Evolutionary conservation across 1,140 invertebrate genomes (phyloP), one percentile per base, ranked within the genome.

Genomic region (Plectus sambesii): DNA sequence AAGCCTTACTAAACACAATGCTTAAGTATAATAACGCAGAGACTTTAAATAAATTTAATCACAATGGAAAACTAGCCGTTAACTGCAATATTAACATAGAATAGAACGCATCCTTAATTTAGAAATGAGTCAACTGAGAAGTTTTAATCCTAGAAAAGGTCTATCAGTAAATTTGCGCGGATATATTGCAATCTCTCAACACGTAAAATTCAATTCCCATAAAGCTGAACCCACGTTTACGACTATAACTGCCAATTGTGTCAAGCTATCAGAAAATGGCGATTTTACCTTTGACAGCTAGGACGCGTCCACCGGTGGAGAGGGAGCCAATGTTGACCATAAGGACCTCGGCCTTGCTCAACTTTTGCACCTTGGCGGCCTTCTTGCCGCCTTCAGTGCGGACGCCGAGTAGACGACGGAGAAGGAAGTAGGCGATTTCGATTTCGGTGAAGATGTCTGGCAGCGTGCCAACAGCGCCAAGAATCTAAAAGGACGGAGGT

Each of bases 331-430:
- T 99, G 73, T 99, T 99, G 1, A 99, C 88, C 72, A 99, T 80
- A 24, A 99, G 73, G 26, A 94, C 80, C 76, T 94, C 89, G 51
- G 68, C 69, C 68, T 82, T 88, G 2, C 82, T 76, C 48, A 94
- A 70, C 68, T 90, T 90, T 70, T 88, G 80, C 36, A 85, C 82
- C 80, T 83, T 65, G 1, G 93, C 92, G 23, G 84, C 94, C 72
- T 97, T 98, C 69, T 96, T 97, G 64, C 97, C 93, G 12, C 90
- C 93, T 73, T 99, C 93, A 0, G 88, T 98, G 69, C 90, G 81
- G 0, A 99, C 93, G 37, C 94, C 94, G 2, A 99, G 76, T 38
- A 99, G 75, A 59, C 94, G 78, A 67, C 94, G 84, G 24, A 99
- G 74, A 26, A 99, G 75, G 74, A 93, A 96, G 73, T 94, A 99